phyloP scores from a whole-genome alignment of 2,797 vertebrate genomes.

The Mormyrops boulengeri region DNA sequence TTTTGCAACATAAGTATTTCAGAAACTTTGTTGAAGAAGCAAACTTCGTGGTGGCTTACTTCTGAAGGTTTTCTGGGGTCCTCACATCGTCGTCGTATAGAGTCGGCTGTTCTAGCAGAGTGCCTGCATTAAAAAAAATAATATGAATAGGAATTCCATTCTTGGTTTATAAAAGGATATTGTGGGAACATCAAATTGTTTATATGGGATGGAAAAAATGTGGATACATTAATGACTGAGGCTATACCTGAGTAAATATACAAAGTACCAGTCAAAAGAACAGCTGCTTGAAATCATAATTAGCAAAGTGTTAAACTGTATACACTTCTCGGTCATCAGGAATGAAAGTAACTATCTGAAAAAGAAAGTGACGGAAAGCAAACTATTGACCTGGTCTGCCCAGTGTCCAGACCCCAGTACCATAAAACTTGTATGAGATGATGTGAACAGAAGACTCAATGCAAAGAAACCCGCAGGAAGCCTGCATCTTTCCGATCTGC shows the following conservation, averaged over 20 bases:
- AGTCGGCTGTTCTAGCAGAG: constrained; percentile 65
- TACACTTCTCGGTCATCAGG: no score
- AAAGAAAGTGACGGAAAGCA: neutral
- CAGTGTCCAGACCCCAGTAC: neutral
- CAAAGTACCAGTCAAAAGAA: neutral
- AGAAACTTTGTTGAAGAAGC: neutral
- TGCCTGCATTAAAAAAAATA: constrained; percentile 49
- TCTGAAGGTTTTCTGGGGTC: constrained; percentile 64
- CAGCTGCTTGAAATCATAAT: neutral
- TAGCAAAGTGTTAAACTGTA: no score
- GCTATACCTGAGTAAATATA: neutral
- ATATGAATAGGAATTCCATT: neutral
- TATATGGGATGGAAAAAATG: neutral
- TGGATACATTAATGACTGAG: neutral
- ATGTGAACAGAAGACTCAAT: neutral
- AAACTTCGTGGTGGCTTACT: constrained; percentile 42
- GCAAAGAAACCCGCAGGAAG: neutral
- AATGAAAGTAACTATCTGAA: neutral
- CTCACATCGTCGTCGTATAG: constrained; percentile 62
- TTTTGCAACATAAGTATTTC: neutral
- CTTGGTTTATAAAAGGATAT: neutral
- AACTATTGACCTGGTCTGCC: neutral
- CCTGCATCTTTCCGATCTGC: no score
- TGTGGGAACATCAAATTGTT: neutral
- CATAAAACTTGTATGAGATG: neutral